Conservation (phyloP, 2,888 invertebrate species). For the Amblyteles armatorius region DNA sequence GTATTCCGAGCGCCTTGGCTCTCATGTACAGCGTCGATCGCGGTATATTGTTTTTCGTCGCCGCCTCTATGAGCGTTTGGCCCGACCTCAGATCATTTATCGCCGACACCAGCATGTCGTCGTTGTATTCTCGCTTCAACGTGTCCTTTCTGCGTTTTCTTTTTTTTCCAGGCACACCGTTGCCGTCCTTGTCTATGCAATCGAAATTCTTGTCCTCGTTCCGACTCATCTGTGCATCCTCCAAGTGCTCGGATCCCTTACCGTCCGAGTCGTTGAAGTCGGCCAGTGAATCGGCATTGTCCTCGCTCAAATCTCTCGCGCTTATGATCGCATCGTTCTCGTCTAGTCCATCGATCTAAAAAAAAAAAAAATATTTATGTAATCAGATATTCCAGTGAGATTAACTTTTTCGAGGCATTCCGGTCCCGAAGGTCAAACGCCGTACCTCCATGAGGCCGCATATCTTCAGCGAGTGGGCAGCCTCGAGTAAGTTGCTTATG, state of each 20-base stretch:
- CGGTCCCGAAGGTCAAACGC: constrained; percentile 9
- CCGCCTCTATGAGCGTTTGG: constrained; percentile 82
- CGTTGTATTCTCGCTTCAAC: constrained; percentile 80
- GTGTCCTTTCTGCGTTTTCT: constrained; percentile 77
- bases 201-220: constrained; percentile 13
- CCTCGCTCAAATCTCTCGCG: constrained; percentile 71
- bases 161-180: constrained; percentile 61
- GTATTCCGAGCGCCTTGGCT: constrained; percentile 82
- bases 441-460: constrained; percentile 82
- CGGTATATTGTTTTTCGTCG: constrained; percentile 83
- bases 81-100: constrained; percentile 83
- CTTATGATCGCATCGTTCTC: constrained; percentile 74
- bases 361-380: neutral
- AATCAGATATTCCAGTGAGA: constrained; percentile 15
- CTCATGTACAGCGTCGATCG: constrained; percentile 84
- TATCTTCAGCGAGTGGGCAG: constrained; percentile 83
- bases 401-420: neutral
- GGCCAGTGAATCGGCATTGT: constrained; percentile 63
- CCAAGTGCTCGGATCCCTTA: constrained; percentile 63
- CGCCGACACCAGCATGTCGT: constrained; percentile 82
- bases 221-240: constrained; percentile 36
- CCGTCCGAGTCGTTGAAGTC: constrained; percentile 72
- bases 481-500: constrained; percentile 81
- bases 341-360: constrained; percentile 79
- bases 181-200: neutral